Evolutionary conservation across 1,140 invertebrate genomes (phyloP).

Genomic region (Eupristina koningsbergeri): DNA sequence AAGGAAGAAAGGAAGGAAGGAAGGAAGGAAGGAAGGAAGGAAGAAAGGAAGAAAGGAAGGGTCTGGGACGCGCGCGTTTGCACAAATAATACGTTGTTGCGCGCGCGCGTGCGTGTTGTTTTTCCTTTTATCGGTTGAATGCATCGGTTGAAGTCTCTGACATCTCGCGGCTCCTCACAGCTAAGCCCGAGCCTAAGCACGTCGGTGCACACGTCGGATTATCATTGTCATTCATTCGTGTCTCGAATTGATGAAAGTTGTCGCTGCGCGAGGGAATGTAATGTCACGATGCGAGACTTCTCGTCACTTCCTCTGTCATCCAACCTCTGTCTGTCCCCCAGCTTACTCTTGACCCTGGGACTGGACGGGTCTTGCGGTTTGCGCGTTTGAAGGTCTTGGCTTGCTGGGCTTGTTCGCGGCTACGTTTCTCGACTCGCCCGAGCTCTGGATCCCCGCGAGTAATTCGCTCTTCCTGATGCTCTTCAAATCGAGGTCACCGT

Average conservation of each 20-base stretch:
- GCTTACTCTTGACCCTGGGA: conserved; percentile 52
- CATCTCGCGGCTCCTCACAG: not conserved
- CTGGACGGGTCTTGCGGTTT: conserved; percentile 37
- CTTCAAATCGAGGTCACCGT: conserved; percentile 94
- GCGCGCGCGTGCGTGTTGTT: not conserved
- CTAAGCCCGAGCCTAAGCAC: not conserved
- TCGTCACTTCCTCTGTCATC: not conserved
- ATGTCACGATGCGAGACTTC: conserved; percentile 16
- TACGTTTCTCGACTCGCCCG: conserved; percentile 72
- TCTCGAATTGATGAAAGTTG: not conserved
- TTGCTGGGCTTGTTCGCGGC: conserved; percentile 70
- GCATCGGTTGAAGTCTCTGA: conserved; percentile 13
- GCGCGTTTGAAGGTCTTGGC: conserved; percentile 73
- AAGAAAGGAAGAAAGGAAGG: no score
- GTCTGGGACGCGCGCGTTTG: no score
- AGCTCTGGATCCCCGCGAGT: conserved; percentile 82
- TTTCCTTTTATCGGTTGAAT: not conserved
- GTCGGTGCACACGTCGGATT: not conserved
- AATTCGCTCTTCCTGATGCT: conserved; percentile 93
- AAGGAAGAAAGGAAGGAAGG: no score
- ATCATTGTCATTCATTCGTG: not conserved
- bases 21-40: no score
- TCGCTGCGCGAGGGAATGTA: conserved; percentile 61
- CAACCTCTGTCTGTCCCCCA: no score
- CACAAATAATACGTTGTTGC: no score